Evolutionary conservation across 2,888 invertebrate genomes (phyloP).

Genomic region (Trichogramma dendrolimi): DNA sequence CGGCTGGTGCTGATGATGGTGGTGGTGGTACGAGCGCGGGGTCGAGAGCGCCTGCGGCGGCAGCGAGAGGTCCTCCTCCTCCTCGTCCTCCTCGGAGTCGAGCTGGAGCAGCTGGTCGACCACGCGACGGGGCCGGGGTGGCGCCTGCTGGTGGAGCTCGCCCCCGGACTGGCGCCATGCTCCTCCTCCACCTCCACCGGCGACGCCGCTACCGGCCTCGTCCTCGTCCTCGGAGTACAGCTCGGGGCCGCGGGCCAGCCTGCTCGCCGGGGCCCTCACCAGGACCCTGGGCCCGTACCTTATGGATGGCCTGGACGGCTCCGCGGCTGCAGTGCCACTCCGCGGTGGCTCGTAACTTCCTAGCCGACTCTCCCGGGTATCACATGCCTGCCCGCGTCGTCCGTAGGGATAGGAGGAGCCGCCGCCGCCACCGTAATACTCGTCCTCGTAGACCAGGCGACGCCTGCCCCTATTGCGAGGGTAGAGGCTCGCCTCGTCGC

Average conservation of each 20-base stretch:
- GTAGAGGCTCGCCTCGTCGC: no score
- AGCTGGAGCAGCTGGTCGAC: slow-evolving; percentile 47
- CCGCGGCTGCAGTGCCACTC: no score
- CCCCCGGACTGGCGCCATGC: slow-evolving; percentile 44
- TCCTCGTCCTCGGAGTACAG: slow-evolving; percentile 27
- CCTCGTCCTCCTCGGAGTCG: slow-evolving; percentile 51
- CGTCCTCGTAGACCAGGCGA: no score
- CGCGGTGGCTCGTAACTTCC: no score
- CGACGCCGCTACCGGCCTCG: slow-evolving; percentile 51
- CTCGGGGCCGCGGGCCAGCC: slow-evolving; percentile 52
- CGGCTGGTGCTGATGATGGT: slow-evolving; percentile 33
- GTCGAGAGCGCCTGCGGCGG: slow-evolving; percentile 45
- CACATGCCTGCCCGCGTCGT: no score
- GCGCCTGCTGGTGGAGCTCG: slow-evolving; percentile 29
- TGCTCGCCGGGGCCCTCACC: slow-evolving; percentile 47
- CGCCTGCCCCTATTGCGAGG: no score
- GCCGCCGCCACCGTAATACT: no score
- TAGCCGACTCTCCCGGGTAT: no score
- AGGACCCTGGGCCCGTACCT: slow-evolving; percentile 36
- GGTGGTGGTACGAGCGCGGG: slow-evolving; percentile 44
- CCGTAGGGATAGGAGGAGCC: no score
- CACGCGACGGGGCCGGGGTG: slow-evolving; percentile 29
- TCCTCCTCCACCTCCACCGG: slow-evolving; percentile 49
- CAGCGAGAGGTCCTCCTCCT: slow-evolving; percentile 31
- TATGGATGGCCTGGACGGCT: no score